These are phyloP conservation scores for Peucedramus taeniatus DNA, from an alignment of 2,113 vertebrate genomes.

Conservation along the genomic window DNA sequence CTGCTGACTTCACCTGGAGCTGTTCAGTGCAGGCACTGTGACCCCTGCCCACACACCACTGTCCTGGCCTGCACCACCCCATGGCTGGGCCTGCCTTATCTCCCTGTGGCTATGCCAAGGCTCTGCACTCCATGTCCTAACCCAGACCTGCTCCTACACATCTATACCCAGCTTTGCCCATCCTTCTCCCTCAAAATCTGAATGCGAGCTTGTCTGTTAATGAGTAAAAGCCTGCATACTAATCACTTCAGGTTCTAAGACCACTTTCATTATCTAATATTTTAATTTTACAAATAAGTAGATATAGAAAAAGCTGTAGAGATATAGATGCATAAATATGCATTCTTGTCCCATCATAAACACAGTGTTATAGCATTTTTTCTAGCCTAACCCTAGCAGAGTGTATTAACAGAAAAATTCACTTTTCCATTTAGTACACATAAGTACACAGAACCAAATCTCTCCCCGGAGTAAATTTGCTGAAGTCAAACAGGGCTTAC, in stretches of 20 bases:
- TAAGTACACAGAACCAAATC: not conserved
- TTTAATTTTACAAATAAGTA: not conserved
- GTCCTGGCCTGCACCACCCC: not conserved
- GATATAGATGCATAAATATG: not conserved
- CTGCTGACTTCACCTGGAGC: not conserved
- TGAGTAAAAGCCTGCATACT: not conserved
- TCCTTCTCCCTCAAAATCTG: not conserved
- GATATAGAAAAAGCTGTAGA: not conserved
- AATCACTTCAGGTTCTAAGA: not conserved
- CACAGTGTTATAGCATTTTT: not conserved
- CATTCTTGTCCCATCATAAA: not conserved
- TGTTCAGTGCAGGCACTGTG: not conserved
- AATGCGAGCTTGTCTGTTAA: not conserved
- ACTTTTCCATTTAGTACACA: slow-evolving; percentile 17
- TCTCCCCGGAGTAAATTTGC: not conserved
- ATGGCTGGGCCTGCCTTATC: not conserved
- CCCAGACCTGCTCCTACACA: not conserved
- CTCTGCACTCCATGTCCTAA: not conserved
- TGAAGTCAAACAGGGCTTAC: slow-evolving; percentile 24
- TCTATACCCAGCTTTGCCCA: not conserved
- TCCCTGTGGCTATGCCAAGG: not conserved
- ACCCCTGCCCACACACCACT: not conserved
- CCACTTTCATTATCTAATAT: not conserved
- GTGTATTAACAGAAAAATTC: slow-evolving; percentile 2
- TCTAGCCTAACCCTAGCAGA: not conserved